Evolutionary conservation across 2,888 invertebrate genomes (phyloP), one percentile per base, ranked within the genome.

Genomic region (Andrena dorsata): DNA sequence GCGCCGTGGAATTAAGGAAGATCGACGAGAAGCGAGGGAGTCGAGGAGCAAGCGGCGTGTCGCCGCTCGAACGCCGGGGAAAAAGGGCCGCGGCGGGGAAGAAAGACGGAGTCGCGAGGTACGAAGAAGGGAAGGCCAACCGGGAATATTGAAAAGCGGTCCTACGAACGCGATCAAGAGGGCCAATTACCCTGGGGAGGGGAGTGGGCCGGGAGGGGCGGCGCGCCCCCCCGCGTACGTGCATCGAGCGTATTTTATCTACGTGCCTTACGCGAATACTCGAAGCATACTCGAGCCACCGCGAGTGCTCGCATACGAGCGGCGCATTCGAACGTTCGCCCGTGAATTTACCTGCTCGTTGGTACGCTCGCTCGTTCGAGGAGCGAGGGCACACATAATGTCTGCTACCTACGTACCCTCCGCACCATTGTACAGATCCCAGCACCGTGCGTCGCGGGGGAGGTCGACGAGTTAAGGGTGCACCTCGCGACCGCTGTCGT

Each of bases 151-250:
- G 92, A 92, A 92, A 93, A 91, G 91, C 90, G 88, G 89, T 88
- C 85, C 90, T 88, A 83, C 85, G 88, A 89, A 89, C 86, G 85
- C 92, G 93, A 93, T 94, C 93, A 92, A 93, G 93, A 93, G 93
- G 91, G 91, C 93, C 93, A 94, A 94, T 94, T 94, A 93, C 91
- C 90, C 83, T 86, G 76, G 76, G 78, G 85, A 80, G 76, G 64
- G 84, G 82, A 26, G 81, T 3, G 3, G 41, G 13, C 13, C 41
- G 76, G 80, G 85, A 80, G 16, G 7, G 28, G 26, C 35, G 51
- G 28, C 8, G 41, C 58, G 2, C 53, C 53, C 5, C n/a, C n/a
- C 35, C 81, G 73, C 70, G 78, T 81, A 82, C 76, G 71, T 73
- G 70, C 69, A 80, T 79, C 89, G 84, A 90, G 88, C 87, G 90